A percentile compares a stretch with the other conserved stretches of the same genome.
Conservation (phyloP, 2,888 invertebrate genomes). For the Acrocyrtus sp. region DNA sequence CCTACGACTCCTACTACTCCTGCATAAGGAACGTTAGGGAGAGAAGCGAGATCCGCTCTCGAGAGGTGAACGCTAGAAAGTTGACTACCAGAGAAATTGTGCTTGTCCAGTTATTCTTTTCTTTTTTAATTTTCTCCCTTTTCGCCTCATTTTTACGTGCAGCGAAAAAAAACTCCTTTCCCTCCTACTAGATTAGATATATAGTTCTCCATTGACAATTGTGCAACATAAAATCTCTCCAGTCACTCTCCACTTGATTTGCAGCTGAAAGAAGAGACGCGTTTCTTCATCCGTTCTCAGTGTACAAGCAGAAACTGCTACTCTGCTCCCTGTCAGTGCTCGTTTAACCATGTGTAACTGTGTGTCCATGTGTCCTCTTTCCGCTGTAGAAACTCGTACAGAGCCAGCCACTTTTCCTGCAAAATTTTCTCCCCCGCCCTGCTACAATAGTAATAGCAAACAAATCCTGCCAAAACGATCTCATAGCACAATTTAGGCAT, state of each 20-base stretch:
- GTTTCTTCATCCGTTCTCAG: background rate
- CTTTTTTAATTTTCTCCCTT: slow-evolving; percentile 6
- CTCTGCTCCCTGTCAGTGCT: background rate
- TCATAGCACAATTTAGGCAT: slow-evolving; percentile 33
- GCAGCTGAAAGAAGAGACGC: background rate
- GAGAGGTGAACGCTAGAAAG: slow-evolving; percentile 37
- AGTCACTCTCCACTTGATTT: background rate
- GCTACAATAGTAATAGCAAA: slow-evolving; percentile 13
- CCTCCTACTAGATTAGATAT: slow-evolving; percentile 7
- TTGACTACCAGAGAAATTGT: slow-evolving; percentile 26
- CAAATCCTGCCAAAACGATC: slow-evolving; percentile 17
- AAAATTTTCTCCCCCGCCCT: background rate
- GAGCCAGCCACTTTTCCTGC: background rate
- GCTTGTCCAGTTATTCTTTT: slow-evolving; percentile 15
- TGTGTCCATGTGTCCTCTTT: slow-evolving; percentile 11
- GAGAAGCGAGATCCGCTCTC: slow-evolving; percentile 33
- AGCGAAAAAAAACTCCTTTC: background rate
- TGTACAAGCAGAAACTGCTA: too few relatives aligned
- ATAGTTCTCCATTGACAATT: slow-evolving; percentile 2
- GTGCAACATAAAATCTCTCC: background rate
- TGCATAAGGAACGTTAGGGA: slow-evolving; percentile 7
- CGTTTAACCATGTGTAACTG: background rate
- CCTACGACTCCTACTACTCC: background rate
- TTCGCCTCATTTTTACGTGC: background rate
- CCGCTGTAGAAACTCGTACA: slow-evolving; percentile 7